A percentile compares a stretch with the other conserved stretches of the same genome.
Conservation (phyloP, 2,888 invertebrate genomes). For the Dermolepida albohirtum region DNA sequence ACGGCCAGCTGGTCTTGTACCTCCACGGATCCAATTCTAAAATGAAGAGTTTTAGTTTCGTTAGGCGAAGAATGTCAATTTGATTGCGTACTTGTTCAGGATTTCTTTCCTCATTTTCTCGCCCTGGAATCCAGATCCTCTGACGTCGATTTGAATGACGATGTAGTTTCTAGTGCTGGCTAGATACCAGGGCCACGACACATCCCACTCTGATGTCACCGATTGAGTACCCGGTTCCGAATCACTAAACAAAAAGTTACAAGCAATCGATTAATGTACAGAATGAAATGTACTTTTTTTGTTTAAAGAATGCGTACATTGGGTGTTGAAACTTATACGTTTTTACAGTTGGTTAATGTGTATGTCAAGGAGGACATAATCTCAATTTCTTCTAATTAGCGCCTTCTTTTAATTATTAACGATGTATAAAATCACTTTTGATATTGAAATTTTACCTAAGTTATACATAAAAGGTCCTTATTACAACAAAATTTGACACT, state of each 20-base stretch:
- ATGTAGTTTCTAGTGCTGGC: conserved; percentile 85
- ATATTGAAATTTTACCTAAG: too few relatives aligned
- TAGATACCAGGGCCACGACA: conserved; percentile 88
- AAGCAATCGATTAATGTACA: background rate
- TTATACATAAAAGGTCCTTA: too few relatives aligned
- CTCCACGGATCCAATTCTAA: conserved; percentile 72
- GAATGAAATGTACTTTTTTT: too few relatives aligned
- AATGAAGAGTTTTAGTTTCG: conserved; percentile 48
- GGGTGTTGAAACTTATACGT: too few relatives aligned
- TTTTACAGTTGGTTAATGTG: too few relatives aligned
- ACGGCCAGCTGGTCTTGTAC: conserved; percentile 74
- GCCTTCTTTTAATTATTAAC: too few relatives aligned
- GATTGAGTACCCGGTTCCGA: conserved; percentile 86
- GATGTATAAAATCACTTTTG: too few relatives aligned
- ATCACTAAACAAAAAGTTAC: conserved; percentile 68
- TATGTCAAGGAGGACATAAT: too few relatives aligned
- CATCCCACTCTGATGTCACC: conserved; percentile 83
- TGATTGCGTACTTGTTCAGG: conserved; percentile 68
- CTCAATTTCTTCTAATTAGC: too few relatives aligned
- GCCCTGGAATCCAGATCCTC: conserved; percentile 88
- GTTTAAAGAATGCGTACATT: too few relatives aligned
- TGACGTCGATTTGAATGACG: conserved; percentile 88
- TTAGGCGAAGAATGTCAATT: background rate
- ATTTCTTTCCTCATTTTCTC: conserved; percentile 79
- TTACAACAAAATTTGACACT: too few relatives aligned